Conservation (phyloP, 2,888 invertebrate genomes). For the Catocala fraxini region DNA sequence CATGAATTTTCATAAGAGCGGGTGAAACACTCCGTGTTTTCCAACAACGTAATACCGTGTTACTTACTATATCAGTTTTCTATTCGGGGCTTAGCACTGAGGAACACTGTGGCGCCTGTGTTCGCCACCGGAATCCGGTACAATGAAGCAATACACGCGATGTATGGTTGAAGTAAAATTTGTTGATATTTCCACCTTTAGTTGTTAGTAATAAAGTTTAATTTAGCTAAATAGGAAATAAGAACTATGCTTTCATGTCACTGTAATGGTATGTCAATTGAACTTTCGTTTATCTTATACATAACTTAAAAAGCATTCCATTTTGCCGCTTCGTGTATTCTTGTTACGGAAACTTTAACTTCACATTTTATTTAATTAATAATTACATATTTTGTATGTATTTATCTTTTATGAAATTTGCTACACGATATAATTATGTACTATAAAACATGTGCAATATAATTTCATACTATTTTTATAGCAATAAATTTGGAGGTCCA, state of each 20-base stretch:
- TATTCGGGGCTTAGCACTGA: conserved; percentile 27
- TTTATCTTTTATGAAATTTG: no score
- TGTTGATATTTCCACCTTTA: conserved; percentile 26
- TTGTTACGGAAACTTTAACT: conserved; percentile 39
- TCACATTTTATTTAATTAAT: no score
- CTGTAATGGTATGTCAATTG: conserved; percentile 43
- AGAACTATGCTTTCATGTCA: conserved; percentile 27
- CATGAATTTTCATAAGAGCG: conserved; percentile 55
- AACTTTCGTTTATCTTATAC: conserved; percentile 44
- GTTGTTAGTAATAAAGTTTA: conserved; percentile 37
- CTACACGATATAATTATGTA: no score
- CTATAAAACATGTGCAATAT: no score
- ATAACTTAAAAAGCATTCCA: conserved; percentile 37
- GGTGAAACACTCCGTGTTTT: conserved; percentile 37
- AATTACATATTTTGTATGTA: no score
- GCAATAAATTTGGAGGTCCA: background rate
- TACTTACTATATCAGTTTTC: conserved; percentile 22
- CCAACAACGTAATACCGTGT: conserved; percentile 40
- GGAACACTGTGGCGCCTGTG: conserved; percentile 30
- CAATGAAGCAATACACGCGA: conserved; percentile 49
- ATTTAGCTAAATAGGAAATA: conserved; percentile 31
- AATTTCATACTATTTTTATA: background rate
- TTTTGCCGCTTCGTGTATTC: conserved; percentile 29
- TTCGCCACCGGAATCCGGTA: conserved; percentile 15
- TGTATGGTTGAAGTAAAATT: conserved; percentile 33